phyloP scores from a whole-genome alignment of 2,113 vertebrate species.

The Brachionichthys hirsutus region DNA sequence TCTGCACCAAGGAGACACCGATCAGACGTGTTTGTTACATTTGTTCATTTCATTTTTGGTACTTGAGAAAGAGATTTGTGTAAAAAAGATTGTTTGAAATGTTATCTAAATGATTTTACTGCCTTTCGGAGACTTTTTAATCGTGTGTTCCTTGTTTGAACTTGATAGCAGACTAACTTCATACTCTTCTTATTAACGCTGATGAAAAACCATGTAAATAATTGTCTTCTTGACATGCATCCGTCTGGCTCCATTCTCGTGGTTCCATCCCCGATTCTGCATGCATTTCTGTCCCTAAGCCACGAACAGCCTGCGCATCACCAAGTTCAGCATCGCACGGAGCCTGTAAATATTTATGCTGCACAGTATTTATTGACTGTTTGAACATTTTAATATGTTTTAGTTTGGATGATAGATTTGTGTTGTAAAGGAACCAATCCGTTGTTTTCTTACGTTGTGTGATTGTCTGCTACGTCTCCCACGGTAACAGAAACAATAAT shows the following conservation, averaged over 20 bases:
- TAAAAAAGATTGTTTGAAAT: slow-evolving; percentile 1
- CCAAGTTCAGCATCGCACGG: neutral
- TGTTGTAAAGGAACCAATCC: neutral
- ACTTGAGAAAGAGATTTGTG: slow-evolving; percentile 9
- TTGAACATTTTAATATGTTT: slow-evolving; percentile 18
- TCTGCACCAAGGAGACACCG: slow-evolving; percentile 29
- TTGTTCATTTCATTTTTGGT: slow-evolving; percentile 24
- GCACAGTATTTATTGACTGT: slow-evolving; percentile 73
- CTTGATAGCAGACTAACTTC: slow-evolving; percentile 12
- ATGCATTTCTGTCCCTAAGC: slow-evolving; percentile 17
- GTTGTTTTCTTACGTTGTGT: slow-evolving; percentile 21
- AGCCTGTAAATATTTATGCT: slow-evolving; percentile 63
- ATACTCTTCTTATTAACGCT: neutral
- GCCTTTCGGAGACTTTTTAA: slow-evolving; percentile 2
- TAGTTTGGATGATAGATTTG: slow-evolving; percentile 14
- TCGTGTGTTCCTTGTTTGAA: slow-evolving; percentile 29
- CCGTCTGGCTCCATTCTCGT: no score
- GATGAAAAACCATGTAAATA: slow-evolving; percentile 10
- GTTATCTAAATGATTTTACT: slow-evolving; percentile 39
- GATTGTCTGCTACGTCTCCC: slow-evolving; percentile 39
- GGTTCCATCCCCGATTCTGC: slow-evolving; percentile 1
- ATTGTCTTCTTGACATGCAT: slow-evolving; percentile 25
- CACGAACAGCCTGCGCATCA: slow-evolving; percentile 13
- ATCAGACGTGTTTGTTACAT: slow-evolving; percentile 26
- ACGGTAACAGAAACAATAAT: neutral